Evolutionary conservation across 2,888 invertebrate genomes (phyloP), one percentile per base, ranked within the genome.

Genomic region (Tortrix viridana): DNA sequence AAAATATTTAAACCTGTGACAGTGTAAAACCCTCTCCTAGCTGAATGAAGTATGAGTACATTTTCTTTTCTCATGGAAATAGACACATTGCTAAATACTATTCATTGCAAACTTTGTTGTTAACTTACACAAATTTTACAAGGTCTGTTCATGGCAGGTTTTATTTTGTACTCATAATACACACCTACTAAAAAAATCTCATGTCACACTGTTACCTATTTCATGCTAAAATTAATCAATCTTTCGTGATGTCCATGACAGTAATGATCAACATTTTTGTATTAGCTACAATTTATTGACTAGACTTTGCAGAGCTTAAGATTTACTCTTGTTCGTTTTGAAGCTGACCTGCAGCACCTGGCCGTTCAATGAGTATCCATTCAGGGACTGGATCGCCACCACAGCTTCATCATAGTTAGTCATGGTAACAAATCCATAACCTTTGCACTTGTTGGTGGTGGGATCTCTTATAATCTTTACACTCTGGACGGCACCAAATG

Each of bases 361-460:
- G 89, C 98, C 98, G 80, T 97, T 98, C 81, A 99, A 94, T 77
- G 97, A 97, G 92, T 98, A 98, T 80, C 98, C 98, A 90, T 99
- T 98, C 82, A 99, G 94, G 71, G 97, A 97, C 92, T 98, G 97
- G 83, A 98, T 98, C 75, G 99, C 98, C 78, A 98, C 97, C 70
- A 98, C 96, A 66, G 98, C 98, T 91, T 99, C 98, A 81, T 98
- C 98, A 85, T 99, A 98, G 91, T 98, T 98, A 85, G 98, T 98
- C 98, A 99, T 99, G 71, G 98, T 98, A 74, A 99, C 98, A 89
- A 98, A 98, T 74, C 98, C 99, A 90, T 98, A 99, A 70, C 99
- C 99, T 94, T 98, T 98, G 93, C 98, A 98, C 91, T 98, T 98
- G 93, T 98, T 98, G 73, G 98, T 98, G 81, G 97, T 96, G 78